phyloP scores from a whole-genome alignment of 2,888 invertebrate species.

The Eristalinus sepulchralis region DNA sequence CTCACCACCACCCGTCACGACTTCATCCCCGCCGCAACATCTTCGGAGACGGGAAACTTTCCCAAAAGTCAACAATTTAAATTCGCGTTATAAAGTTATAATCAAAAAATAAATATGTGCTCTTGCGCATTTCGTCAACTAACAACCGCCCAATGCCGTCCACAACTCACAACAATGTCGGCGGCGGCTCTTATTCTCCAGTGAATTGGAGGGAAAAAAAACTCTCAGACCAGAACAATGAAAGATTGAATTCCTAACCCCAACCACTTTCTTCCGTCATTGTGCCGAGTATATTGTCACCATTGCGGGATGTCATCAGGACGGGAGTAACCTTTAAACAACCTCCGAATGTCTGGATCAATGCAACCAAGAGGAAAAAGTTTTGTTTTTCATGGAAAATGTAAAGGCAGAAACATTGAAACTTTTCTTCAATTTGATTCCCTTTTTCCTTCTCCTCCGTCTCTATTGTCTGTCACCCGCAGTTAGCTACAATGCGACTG shows the following conservation, averaged over 20 bases:
- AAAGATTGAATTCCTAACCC: neutral
- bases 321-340: conserved; percentile 16
- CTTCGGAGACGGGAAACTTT: neutral
- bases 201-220: conserved; percentile 14
- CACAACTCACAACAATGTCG: neutral
- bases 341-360: neutral
- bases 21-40: neutral
- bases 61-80: neutral
- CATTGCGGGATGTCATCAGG: neutral
- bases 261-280: neutral
- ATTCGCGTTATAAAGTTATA: conserved; percentile 22
- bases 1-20: neutral
- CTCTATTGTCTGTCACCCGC: neutral
- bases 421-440: neutral
- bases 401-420: neutral
- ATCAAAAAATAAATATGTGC: conserved; percentile 6
- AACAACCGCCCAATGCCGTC: neutral
- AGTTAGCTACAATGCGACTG: conserved; percentile 10
- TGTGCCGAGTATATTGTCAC: conserved; percentile 10
- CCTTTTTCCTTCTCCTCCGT: neutral
- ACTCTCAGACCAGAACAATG: neutral
- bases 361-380: conserved; percentile 24
- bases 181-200: neutral
- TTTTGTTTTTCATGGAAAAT: conserved; percentile 17
- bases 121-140: neutral